Evolutionary conservation across 2,888 invertebrate genomes (phyloP).

Genomic region (Carcina quercana): DNA sequence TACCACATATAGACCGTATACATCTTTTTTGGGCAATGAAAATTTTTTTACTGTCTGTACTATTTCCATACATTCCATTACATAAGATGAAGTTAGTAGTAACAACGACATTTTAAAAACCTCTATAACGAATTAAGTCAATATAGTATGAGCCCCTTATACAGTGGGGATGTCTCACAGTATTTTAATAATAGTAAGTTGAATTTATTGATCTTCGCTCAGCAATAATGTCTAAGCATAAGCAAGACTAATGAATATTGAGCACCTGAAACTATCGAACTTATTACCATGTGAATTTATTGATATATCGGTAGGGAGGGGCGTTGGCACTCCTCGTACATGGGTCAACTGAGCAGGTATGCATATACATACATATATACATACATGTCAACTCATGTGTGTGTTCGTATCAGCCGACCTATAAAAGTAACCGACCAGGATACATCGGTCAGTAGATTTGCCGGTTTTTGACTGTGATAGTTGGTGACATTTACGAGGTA

Average conservation of each 20-base stretch:
- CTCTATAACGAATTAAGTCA: too few species aligned
- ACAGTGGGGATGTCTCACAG: too few species aligned
- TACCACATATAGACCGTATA: too few species aligned
- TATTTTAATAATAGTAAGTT: too few species aligned
- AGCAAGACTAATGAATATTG: slow-evolving; percentile 49
- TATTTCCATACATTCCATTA: too few species aligned
- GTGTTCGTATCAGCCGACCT: slow-evolving; percentile 43
- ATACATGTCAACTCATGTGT: slow-evolving; percentile 9
- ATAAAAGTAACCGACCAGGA: slow-evolving; percentile 58
- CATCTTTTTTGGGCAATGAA: too few species aligned
- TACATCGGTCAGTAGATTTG: slow-evolving; percentile 39
- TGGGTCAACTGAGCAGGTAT: background rate
- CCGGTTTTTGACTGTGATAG: slow-evolving; percentile 43
- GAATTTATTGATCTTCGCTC: slow-evolving; percentile 38
- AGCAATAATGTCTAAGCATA: slow-evolving; percentile 38
- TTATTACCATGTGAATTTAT: slow-evolving; percentile 21
- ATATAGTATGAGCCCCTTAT: too few species aligned
- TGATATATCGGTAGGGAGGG: slow-evolving; percentile 30
- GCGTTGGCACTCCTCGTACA: slow-evolving; percentile 29
- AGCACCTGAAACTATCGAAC: slow-evolving; percentile 33
- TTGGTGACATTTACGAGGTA: slow-evolving; percentile 43
- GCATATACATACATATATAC: slow-evolving; percentile 6
- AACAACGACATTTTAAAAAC: too few species aligned
- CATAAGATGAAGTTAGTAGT: too few species aligned
- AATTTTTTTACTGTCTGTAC: too few species aligned